These are phyloP conservation scores for Hetaerina americana DNA, from an alignment of 1,140 invertebrate species.

Conservation along the genomic window DNA sequence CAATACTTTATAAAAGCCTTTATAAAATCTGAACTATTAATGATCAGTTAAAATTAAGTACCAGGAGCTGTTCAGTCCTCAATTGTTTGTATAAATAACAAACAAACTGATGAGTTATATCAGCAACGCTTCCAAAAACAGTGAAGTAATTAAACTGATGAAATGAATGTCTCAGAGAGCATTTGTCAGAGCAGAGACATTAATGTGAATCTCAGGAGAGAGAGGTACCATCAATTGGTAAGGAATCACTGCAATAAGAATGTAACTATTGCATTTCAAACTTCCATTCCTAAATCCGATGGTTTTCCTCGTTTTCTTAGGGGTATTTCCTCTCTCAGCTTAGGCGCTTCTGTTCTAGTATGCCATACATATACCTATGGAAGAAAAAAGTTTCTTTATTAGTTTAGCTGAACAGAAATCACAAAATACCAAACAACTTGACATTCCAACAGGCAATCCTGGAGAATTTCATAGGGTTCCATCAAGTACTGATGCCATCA, in stretches of 20 bases:
- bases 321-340: slow-evolving; percentile 45
- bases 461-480: not conserved
- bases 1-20: too few relatives aligned
- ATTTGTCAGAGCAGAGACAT: too few relatives aligned
- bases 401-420: not conserved
- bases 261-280: slow-evolving; percentile 23
- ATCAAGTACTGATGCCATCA: too few relatives aligned
- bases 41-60: too few relatives aligned
- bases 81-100: not conserved
- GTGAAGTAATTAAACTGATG: not conserved
- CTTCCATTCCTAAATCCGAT: slow-evolving; percentile 59
- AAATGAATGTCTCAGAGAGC: not conserved
- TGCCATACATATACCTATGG: slow-evolving; percentile 87
- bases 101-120: not conserved
- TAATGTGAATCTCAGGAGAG: not conserved
- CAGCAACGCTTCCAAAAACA: not conserved
- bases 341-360: slow-evolving; percentile 79
- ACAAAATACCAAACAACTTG: not conserved
- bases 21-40: too few relatives aligned
- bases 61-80: too few relatives aligned
- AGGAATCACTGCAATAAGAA: not conserved
- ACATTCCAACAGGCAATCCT: too few relatives aligned
- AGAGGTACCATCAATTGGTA: too few relatives aligned
- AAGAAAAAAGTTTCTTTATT: slow-evolving; percentile 6
- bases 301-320: slow-evolving; percentile 40